Evolutionary conservation across 2,888 invertebrate species (phyloP).

Genomic region (Siphlonurus alternatus): DNA sequence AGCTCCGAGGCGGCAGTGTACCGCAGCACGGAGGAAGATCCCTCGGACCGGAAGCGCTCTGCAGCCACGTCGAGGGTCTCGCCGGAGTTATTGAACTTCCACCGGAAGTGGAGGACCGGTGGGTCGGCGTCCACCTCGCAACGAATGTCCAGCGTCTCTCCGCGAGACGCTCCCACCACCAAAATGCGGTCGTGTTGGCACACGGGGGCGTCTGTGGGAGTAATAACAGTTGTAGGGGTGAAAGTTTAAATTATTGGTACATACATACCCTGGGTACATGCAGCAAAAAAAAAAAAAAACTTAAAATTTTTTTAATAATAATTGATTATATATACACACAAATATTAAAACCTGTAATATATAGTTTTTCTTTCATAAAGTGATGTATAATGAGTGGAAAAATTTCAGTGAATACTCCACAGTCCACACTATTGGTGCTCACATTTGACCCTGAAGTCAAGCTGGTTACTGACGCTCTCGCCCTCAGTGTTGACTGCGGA

Average conservation of each 20-base stretch:
- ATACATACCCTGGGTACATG: constrained; percentile 1
- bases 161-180: constrained; percentile 75
- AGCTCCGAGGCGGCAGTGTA: constrained; percentile 42
- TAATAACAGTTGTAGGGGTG: neutral
- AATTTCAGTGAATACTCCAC: no score
- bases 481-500: constrained; percentile 77
- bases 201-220: constrained; percentile 58
- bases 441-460: constrained; percentile 76
- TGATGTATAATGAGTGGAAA: no score
- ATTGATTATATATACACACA: no score
- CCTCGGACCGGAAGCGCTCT: constrained; percentile 47
- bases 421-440: no score
- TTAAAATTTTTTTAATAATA: no score
- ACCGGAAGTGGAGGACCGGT: constrained; percentile 72
- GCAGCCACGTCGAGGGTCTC: constrained; percentile 70
- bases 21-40: constrained; percentile 23
- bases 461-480: constrained; percentile 72
- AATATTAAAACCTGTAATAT: no score
- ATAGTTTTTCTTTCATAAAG: no score
- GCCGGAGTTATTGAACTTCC: constrained; percentile 90
- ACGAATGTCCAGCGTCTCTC: constrained; percentile 68
- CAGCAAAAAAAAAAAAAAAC: no score
- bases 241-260: neutral
- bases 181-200: constrained; percentile 59
- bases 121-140: constrained; percentile 89